These are phyloP conservation scores for Acanthornis magna DNA, from an alignment of 2,797 vertebrate species.

Conservation along the genomic window DNA sequence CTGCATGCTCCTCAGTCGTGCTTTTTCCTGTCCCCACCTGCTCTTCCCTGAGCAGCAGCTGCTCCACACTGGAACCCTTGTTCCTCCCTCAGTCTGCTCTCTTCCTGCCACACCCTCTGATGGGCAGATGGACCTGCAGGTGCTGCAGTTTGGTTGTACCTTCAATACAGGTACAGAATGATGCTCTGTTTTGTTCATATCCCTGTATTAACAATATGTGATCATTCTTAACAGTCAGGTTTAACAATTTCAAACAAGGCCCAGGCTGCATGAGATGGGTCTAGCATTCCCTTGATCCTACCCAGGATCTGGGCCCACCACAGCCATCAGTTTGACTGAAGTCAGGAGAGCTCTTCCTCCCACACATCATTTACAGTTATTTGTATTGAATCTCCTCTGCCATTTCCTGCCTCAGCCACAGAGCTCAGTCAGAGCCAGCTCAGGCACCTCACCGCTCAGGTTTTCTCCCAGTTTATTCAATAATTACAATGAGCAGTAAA, in stretches of 20 bases:
- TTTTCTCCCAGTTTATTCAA: not conserved
- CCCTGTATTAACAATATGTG: not conserved
- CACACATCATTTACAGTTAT: not conserved
- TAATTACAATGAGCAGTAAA: not conserved
- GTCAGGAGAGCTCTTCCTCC: not conserved
- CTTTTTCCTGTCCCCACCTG: not conserved
- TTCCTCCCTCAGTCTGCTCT: not conserved
- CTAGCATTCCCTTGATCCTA: not conserved
- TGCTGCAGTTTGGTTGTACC: not conserved
- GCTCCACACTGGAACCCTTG: not conserved
- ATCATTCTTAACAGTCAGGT: fast-evolving
- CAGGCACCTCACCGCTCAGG: not conserved
- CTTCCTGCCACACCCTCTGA: not conserved
- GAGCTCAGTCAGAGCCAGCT: not conserved
- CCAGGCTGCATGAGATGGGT: not conserved
- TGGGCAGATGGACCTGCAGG: not conserved
- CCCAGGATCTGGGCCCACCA: not conserved
- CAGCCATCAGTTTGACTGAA: not conserved
- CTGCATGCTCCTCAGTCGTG: not conserved
- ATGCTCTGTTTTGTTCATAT: not conserved
- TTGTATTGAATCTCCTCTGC: not conserved
- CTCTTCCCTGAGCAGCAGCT: not conserved
- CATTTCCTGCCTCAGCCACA: not conserved
- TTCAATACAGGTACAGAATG: not conserved
- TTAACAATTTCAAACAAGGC: not conserved